A percentile compares a stretch with the other conserved stretches of the same genome.
Evolutionary conservation across 2,797 vertebrate genomes (phyloP).

Genomic region (Pyrrhura leucotis): DNA sequence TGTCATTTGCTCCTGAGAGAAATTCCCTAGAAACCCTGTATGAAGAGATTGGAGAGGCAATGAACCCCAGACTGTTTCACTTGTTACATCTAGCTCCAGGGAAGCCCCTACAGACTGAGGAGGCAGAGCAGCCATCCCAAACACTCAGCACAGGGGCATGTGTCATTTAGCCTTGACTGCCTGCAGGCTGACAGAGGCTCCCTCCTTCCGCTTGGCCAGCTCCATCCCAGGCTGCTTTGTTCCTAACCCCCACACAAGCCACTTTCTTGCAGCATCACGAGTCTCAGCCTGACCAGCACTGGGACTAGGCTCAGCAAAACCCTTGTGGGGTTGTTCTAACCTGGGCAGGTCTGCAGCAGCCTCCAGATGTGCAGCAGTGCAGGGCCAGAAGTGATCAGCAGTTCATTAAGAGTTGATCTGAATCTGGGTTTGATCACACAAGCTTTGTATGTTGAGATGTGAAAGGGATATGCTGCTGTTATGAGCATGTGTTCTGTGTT

Average conservation of each 20-base stretch:
- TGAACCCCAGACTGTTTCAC: neutral
- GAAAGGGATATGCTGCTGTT: neutral
- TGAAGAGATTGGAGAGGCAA: neutral
- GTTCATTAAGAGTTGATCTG: neutral
- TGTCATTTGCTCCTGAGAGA: neutral
- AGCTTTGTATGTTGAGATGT: neutral
- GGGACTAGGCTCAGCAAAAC: neutral
- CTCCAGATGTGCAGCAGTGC: rapidly evolving
- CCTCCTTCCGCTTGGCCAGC: neutral
- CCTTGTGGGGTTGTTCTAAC: neutral
- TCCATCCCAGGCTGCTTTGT: neutral
- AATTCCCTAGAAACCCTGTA: neutral
- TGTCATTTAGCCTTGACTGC: neutral
- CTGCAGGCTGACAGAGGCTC: neutral
- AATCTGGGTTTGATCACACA: neutral
- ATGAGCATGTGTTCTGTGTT: rapidly evolving
- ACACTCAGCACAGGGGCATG: rapidly evolving
- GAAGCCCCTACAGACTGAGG: neutral
- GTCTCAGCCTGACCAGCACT: neutral
- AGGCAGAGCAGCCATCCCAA: neutral
- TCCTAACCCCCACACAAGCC: neutral
- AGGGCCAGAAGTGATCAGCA: neutral
- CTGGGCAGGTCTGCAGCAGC: neutral
- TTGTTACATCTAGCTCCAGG: neutral
- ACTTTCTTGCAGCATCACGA: neutral